Evolutionary conservation across 2,888 invertebrate species (phyloP), one percentile per base, ranked within the genome.

Genomic region (Eupithecia pulchellata): DNA sequence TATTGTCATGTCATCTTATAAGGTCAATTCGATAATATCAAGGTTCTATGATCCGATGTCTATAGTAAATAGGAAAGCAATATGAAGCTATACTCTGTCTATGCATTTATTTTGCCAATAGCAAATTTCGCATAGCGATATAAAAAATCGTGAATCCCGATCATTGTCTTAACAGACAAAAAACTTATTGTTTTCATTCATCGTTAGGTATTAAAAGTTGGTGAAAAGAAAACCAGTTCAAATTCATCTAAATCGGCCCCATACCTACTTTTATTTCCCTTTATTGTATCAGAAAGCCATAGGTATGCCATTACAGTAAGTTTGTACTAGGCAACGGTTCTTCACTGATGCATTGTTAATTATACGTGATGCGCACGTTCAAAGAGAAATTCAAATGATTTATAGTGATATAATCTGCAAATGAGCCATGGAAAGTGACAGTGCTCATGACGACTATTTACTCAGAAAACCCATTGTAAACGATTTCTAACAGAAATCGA

Each of bases 351-450:
- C 60, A 66, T 65, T 69, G 66, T 58, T 63, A 66, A 69, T 72
- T 64, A 69, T 32, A 63, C 36, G 47, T 68, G 47, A 61, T 52
- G 47, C n/a, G 25, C 47, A 61, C 60, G 34, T 30, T 20, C 42
- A 39, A 60, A 36, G 72, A 68, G 72, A 72, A 68, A 72, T 64
- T 58, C 36, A 30, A 52, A 69, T 66, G 69, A 69, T 72, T 72
- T 69, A 72, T 69, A 60, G 71, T 57, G 42, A 63, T 63, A 69
- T 66, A 64, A 69, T 52, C 64, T 64, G 42, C 30, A 57, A 57
- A 57, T 29, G 29, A 57, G 71, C 32, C 32, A 17, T 61, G n/a
- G 68, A 63, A 66, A 66, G 39, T 62, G 68, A 39, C 67, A 62
- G 55, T 30, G 55, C 11, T 61, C 30, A 61, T 61, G 61, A 34